These are phyloP conservation scores for Coelinius sp. DNA, from an alignment of 2,888 invertebrate species.

Conservation along the genomic window DNA sequence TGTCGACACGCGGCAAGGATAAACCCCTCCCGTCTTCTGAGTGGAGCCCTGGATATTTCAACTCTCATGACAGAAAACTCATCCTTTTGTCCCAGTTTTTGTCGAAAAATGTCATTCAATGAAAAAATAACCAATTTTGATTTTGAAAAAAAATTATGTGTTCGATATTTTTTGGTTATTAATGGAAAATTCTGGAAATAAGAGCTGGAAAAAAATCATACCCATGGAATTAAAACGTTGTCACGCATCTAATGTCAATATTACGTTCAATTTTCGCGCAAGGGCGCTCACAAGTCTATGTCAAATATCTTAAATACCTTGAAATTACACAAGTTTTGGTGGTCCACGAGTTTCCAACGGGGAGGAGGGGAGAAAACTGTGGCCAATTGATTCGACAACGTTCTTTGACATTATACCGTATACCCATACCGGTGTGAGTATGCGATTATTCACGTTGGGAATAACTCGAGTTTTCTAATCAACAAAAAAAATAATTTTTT, in stretches of 20 bases:
- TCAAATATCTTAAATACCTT: conserved; percentile 63
- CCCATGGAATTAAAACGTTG: conserved; percentile 35
- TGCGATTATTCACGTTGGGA: conserved; percentile 29
- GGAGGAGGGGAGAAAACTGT: conserved; percentile 24
- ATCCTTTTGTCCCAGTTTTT: background rate
- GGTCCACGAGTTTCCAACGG: conserved; percentile 15
- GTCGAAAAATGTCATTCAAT: too few relatives aligned
- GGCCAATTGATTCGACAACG: conserved; percentile 63
- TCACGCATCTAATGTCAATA: conserved; percentile 31
- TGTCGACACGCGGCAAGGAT: conserved; percentile 58
- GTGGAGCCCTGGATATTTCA: conserved; percentile 25
- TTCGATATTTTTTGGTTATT: background rate
- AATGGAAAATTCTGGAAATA: background rate
- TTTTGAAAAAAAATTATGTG: background rate
- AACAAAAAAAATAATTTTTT: conserved; percentile 25
- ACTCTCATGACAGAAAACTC: conserved; percentile 33
- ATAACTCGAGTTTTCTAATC: conserved; percentile 8
- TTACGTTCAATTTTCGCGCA: conserved; percentile 36
- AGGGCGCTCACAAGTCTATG: conserved; percentile 46
- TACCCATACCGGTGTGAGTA: conserved; percentile 14
- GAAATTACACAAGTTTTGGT: conserved; percentile 63
- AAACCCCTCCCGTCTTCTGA: conserved; percentile 7
- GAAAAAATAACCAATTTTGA: background rate
- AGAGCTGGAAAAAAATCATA: background rate
- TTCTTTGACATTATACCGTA: conserved; percentile 47